These are phyloP conservation scores for Tinamus major DNA, from an alignment of 2,797 vertebrate species.

Conservation along the genomic window DNA sequence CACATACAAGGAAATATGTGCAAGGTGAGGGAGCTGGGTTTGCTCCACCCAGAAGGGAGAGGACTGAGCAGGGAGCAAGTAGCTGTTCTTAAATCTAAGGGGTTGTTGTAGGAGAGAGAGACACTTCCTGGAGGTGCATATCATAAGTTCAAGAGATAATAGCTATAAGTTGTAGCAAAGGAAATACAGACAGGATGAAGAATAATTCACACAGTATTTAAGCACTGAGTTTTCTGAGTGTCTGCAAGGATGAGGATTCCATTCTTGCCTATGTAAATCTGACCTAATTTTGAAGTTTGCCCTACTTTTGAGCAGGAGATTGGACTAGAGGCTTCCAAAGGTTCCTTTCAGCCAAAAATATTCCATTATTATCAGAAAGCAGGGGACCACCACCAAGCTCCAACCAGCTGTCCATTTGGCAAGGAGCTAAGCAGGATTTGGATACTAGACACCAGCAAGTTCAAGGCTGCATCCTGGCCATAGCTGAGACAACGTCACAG, in stretches of 20 bases:
- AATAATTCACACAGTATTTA: neutral
- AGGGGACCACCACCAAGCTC: neutral
- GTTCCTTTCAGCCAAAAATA: conserved; percentile 19
- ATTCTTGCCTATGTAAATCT: neutral
- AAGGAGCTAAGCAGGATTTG: conserved; percentile 25
- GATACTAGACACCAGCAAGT: conserved; percentile 43
- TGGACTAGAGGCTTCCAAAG: neutral
- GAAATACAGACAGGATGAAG: neutral
- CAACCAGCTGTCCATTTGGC: conserved; percentile 43
- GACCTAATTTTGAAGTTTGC: neutral
- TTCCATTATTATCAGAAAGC: conserved; percentile 13
- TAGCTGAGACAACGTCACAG: conserved; percentile 48
- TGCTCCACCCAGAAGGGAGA: neutral
- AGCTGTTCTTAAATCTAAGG: neutral
- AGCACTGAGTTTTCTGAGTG: neutral
- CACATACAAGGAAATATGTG: neutral
- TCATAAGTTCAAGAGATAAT: neutral
- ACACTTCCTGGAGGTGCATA: neutral
- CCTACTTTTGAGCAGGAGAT: neutral
- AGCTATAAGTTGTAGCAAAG: neutral
- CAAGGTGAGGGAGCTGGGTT: neutral
- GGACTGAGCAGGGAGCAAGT: neutral
- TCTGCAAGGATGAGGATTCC: neutral
- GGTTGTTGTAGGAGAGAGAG: neutral
- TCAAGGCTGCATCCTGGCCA: conserved; percentile 50